Evolutionary conservation across 1,140 invertebrate species (phyloP), one percentile per base, ranked within the genome.

Genomic region (Adoxophyes honmai): DNA sequence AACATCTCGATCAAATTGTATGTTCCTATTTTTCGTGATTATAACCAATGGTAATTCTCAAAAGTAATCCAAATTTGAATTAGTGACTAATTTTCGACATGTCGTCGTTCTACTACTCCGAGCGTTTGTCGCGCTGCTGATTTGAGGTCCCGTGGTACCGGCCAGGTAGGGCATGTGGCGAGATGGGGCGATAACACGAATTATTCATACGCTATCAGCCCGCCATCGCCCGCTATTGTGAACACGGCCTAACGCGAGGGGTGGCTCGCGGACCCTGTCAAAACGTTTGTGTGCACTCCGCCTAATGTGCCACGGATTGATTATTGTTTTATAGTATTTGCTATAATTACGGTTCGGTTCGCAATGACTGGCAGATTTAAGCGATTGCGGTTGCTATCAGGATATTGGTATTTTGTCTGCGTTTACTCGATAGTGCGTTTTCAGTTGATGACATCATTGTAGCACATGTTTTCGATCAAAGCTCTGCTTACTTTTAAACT

Each of bases 171-270:
- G 79, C 78, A 83, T 88, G 81, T 88, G 85, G 85, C 77, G 74
- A 85, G 85, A 88, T 88, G 73, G 76, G 52, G 77, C 81, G 85
- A 88, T 88, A 88, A 83, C 68, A 74, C 73, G 77, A 86, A 88
- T 88, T 88, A 88, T 88, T 84, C 84, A 86, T 86, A 85, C 78
- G 74, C 70, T 87, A 87, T 87, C 84, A 81, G 70, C 52, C 76
- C 73, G 75, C 79, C 79, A 85, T 85, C 81, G 77, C 71, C 62
- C 68, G 81, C 75, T 73, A 82, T 85, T 86, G 76, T 84, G 73
- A 77, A 70, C 75, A 59, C 62, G 65, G 73, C 64, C 64, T 70
- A 73, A 69, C 68, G 68, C 65, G 80, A 78, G 78, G 81, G 81
- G 80, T 79, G 81, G 81, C 75, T 82, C 76, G 74, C 60, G 67